A percentile compares a stretch with the other conserved stretches of the same genome.
phyloP scores from a whole-genome alignment of 2,113 vertebrate genomes.

The Phylloscopus trochiloides region DNA sequence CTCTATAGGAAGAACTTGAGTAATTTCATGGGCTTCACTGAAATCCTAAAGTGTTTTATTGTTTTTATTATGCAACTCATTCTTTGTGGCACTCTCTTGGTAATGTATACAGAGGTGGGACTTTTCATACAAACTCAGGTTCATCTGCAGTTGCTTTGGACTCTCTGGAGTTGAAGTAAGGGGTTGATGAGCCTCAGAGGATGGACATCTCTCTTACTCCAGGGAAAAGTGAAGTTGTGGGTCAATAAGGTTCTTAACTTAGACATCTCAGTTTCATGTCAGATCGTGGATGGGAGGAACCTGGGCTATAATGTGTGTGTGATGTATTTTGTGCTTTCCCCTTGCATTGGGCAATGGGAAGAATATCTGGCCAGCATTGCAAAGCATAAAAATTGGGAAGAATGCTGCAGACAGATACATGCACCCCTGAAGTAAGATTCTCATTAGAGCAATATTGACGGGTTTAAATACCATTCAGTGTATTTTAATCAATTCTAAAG shows the following conservation, averaged over 20 bases:
- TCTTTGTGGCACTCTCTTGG: background rate
- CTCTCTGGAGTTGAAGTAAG: background rate
- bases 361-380: background rate
- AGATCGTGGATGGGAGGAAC: background rate
- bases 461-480: background rate
- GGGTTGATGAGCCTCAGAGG: background rate
- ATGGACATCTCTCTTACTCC: background rate
- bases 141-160: background rate
- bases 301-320: background rate
- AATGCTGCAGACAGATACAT: background rate
- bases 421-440: background rate
- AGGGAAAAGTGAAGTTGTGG: background rate
- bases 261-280: background rate
- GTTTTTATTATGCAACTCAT: background rate
- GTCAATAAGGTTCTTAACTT: background rate
- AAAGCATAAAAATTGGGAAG: background rate
- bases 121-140: background rate
- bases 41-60: background rate
- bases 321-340: rapidly evolving
- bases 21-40: background rate
- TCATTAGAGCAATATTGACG: background rate
- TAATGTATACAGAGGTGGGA: background rate
- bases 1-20: background rate
- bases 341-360: rapidly evolving
- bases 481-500: background rate